Evolutionary conservation across 1,140 invertebrate species (phyloP).

Genomic region (Lepidurus packardi): DNA sequence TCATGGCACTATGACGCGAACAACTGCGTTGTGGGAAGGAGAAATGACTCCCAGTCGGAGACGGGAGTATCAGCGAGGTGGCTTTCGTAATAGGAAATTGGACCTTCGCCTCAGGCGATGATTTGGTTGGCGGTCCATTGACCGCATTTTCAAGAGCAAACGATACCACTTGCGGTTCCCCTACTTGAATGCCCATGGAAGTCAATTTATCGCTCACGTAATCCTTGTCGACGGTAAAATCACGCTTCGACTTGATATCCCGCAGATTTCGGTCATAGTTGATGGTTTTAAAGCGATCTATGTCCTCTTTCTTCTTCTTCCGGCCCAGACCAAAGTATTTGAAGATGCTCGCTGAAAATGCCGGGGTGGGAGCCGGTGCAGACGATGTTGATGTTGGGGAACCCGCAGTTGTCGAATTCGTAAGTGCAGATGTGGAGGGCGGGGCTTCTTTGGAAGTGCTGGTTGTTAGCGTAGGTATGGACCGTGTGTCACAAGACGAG

Average conservation of each 20-base stretch:
- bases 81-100: neutral
- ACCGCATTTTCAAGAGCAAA: neutral
- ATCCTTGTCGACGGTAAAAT: constrained; percentile 14
- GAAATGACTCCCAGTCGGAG: neutral
- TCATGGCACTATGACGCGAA: neutral
- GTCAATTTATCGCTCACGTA: neutral
- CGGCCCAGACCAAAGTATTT: constrained; percentile 70
- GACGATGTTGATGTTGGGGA: neutral
- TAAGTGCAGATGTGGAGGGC: constrained; percentile 33
- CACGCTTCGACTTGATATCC: constrained; percentile 71
- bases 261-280: constrained; percentile 79
- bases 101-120: neutral
- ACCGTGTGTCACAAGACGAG: constrained; percentile 25
- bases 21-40: neutral
- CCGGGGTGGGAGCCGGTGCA: neutral
- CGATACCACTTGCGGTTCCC: constrained; percentile 34
- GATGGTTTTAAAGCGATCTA: constrained; percentile 74
- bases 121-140: neutral
- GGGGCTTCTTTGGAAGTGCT: constrained; percentile 35
- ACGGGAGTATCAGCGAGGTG: neutral
- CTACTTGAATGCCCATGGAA: constrained; percentile 38
- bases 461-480: constrained; percentile 14
- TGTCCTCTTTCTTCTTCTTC: constrained; percentile 69
- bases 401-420: constrained; percentile 33
- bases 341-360: constrained; percentile 2